Conservation (phyloP, 2,888 invertebrate species). For the Stenichneumon culpator region DNA sequence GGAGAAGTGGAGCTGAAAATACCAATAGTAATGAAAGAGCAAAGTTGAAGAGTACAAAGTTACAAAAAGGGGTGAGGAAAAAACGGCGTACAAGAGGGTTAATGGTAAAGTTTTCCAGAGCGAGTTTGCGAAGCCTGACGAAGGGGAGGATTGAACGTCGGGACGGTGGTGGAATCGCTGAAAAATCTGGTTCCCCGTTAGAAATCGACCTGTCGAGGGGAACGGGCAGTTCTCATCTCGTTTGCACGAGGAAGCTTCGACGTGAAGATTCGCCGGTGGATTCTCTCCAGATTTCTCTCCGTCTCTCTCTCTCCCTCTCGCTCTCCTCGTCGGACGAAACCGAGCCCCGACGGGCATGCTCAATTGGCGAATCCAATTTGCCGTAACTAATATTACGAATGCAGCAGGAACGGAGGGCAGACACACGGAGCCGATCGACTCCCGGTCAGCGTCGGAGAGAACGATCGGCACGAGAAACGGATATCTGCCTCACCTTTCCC, state of each 20-base stretch:
- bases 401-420: constrained; percentile 36
- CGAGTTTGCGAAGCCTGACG: neutral
- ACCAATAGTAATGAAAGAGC: neutral
- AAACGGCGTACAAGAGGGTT: neutral
- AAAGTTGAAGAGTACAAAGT: constrained; percentile 4
- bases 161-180: neutral
- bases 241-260: constrained; percentile 29
- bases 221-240: constrained; percentile 22
- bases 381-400: constrained; percentile 70
- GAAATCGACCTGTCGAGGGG: neutral
- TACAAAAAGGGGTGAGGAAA: neutral
- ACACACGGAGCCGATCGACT: constrained; percentile 26
- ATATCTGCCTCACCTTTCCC: constrained; percentile 5
- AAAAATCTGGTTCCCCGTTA: constrained; percentile 29
- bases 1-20: neutral
- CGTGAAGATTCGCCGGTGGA: neutral
- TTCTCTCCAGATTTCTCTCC: constrained; percentile 33
- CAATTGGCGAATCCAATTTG: constrained; percentile 68
- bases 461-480: constrained; percentile 35
- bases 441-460: neutral
- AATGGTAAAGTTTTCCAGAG: constrained; percentile 5
- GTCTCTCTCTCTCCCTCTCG: neutral
- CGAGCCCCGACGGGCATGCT: constrained; percentile 44
- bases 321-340: neutral
- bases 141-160: neutral